Base-by-base conservation (phyloP, 2,888 invertebrate genomes). In the Leucoptera coffeella region DNA sequence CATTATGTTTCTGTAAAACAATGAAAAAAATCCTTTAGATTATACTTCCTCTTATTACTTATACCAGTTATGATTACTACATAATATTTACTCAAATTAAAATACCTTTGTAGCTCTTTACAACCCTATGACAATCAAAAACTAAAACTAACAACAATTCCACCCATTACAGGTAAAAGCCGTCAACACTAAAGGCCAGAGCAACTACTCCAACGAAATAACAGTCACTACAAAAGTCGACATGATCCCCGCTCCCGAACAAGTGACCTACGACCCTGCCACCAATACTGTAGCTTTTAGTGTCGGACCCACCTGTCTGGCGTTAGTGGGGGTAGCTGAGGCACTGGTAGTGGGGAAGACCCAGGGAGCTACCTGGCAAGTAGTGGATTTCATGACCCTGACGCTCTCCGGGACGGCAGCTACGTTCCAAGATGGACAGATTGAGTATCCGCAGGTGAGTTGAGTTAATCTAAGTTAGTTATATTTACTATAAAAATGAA, bases 181-280 rank as follows among this genome's bases (percentile, higher is more conserved):
- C 0, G 75, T 87, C 34, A 93, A 92, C 47, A 85, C 87, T 1
- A 88, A 88, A 53, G 90, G 90, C 10, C 80, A 83, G 37, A 91
- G 91, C 33, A 86, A 87, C 36, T 88, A 83, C 45, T 92, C 92
- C 1, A 86, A 87, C 41, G 89, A 90, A 48, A 80, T 88, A 23
- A 74, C 78, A 2, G 83, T 82, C 21, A 82, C 83, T 4, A 92
- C 92, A 1, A 82, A 85, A 40, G 89, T 93, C 11, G 87, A 89
- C 37, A 77, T 83, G 43, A 88, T 92, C 27, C 84, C 87, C 1
- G 65, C 82, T 0, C 87, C 91, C 0, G 75, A 86, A 35, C 77
- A 85, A 34, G 89, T 90, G 13, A 85, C 83, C 14, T 91, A 82
- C 46, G 89, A 92, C 47, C 88, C 87, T 3, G 78, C 79, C 38